Evolutionary conservation across 2,888 invertebrate genomes (phyloP).

Genomic region (Rhyacophila evoluta): DNA sequence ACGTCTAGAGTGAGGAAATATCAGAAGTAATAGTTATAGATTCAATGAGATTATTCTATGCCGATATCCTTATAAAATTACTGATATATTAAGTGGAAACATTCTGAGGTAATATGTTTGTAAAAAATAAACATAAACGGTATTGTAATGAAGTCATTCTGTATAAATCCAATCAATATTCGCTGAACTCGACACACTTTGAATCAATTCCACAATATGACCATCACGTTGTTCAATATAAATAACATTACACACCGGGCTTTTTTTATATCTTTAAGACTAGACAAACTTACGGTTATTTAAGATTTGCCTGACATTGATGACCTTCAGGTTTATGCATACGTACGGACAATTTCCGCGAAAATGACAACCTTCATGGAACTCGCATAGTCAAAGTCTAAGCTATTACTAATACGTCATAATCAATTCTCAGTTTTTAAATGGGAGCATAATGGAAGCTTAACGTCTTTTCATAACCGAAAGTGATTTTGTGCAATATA

Average conservation of each 20-base stretch:
- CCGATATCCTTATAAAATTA: no score
- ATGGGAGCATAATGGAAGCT: background rate
- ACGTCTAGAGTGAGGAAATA: no score
- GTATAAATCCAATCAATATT: background rate
- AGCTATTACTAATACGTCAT: background rate
- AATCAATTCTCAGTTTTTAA: background rate
- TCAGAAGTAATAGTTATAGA: no score
- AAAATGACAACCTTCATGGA: background rate
- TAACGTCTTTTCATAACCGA: no score
- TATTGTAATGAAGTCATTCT: background rate
- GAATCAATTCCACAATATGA: background rate
- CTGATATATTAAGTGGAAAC: no score
- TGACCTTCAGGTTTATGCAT: background rate
- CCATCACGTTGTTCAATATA: background rate
- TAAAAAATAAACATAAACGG: no score
- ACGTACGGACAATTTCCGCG: background rate
- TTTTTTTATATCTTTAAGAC: background rate
- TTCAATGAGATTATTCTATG: no score
- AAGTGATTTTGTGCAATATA: no score
- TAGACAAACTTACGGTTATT: background rate
- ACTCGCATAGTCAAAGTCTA: background rate
- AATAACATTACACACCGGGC: background rate
- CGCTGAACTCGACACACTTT: constrained; percentile 10
- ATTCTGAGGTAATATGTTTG: no score
- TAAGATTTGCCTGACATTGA: background rate